A percentile compares a stretch with the other conserved stretches of the same genome.
These are phyloP conservation scores for Ophion ellenae DNA, from an alignment of 2,888 invertebrate species.

Conservation along the genomic window DNA sequence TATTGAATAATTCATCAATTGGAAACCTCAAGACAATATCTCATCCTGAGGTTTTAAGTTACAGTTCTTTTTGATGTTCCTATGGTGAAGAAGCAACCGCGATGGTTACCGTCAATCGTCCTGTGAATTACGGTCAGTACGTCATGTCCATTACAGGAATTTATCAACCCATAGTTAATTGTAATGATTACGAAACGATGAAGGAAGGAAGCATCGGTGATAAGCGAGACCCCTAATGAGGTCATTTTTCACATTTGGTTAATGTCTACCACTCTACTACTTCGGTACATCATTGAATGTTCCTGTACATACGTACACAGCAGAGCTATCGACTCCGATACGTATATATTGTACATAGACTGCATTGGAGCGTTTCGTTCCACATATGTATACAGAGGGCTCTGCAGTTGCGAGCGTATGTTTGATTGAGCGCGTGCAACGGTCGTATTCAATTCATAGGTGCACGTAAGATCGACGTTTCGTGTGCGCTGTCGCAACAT, in stretches of 20 bases:
- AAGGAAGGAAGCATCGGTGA: too few species aligned
- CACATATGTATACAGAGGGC: neutral
- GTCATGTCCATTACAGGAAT: too few species aligned
- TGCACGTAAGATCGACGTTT: constrained; percentile 48
- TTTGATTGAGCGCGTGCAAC: constrained; percentile 29
- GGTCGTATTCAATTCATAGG: constrained; percentile 21
- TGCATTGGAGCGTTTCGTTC: neutral
- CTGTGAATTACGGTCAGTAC: too few species aligned
- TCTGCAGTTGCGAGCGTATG: neutral
- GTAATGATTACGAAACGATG: too few species aligned
- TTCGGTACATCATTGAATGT: too few species aligned
- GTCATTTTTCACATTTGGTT: too few species aligned
- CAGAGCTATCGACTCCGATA: neutral
- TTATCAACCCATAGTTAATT: too few species aligned
- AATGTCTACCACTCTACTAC: too few species aligned
- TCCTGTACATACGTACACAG: too few species aligned
- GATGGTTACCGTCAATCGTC: too few species aligned
- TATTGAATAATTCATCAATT: neutral
- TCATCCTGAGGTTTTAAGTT: neutral
- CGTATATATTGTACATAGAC: neutral
- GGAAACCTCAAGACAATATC: neutral
- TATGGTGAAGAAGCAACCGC: neutral
- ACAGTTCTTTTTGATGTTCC: neutral
- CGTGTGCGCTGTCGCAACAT: constrained; percentile 26
- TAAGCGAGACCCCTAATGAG: too few species aligned